phyloP scores from a whole-genome alignment of 2,113 vertebrate genomes.

The Sphyrna mokarran region DNA sequence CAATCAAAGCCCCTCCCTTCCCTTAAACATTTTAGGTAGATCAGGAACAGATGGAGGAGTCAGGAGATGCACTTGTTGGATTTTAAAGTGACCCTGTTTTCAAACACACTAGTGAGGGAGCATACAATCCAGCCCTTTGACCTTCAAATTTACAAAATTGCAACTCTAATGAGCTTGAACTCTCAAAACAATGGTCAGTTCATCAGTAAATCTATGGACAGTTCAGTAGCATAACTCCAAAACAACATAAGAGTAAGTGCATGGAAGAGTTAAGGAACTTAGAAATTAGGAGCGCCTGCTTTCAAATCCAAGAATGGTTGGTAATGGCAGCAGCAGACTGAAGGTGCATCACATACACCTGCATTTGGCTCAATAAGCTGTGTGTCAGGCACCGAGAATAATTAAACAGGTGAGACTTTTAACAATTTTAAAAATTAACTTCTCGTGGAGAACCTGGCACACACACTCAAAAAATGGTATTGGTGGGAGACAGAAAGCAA shows the following conservation, averaged over 20 bases:
- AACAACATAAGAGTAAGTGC: too few relatives aligned
- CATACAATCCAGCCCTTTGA: too few relatives aligned
- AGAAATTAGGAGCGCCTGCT: neutral
- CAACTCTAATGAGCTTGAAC: neutral
- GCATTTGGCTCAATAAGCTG: neutral
- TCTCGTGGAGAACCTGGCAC: neutral
- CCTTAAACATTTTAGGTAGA: neutral
- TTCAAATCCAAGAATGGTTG: neutral
- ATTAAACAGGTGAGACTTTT: neutral
- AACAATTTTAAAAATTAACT: neutral
- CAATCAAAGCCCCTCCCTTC: too few relatives aligned
- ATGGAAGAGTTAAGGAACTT: neutral
- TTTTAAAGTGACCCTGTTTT: neutral
- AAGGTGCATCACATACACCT: neutral
- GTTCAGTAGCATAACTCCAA: neutral
- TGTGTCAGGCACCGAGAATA: neutral
- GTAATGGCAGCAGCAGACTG: neutral
- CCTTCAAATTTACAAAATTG: neutral
- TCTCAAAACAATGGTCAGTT: neutral
- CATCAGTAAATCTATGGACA: neutral
- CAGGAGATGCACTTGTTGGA: too few relatives aligned
- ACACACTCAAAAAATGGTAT: neutral
- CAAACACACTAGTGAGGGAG: neutral
- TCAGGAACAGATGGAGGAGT: too few relatives aligned
- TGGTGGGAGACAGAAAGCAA: neutral